A percentile compares a stretch with the other conserved stretches of the same genome.
Conservation (phyloP, 2,888 invertebrate genomes). For the Tyria jacobaeae region DNA sequence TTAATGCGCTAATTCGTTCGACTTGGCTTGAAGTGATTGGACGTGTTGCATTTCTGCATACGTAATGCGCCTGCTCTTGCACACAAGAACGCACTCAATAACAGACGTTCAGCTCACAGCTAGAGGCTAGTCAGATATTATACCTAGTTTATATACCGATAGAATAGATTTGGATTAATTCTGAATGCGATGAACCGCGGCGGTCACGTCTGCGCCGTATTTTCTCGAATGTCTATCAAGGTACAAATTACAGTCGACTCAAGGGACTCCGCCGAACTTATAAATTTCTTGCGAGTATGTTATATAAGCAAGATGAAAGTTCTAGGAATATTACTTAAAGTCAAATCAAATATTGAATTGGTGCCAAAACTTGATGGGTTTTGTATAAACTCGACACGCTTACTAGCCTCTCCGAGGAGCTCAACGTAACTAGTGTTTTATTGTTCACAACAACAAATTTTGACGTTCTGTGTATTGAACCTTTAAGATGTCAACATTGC, state of each 20-base stretch:
- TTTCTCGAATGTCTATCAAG: slow-evolving; percentile 15
- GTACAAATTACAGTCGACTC: slow-evolving; percentile 10
- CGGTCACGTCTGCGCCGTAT: slow-evolving; percentile 18
- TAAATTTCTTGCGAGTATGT: slow-evolving; percentile 13
- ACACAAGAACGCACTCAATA: slow-evolving; percentile 10
- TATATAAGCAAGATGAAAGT: slow-evolving; percentile 21
- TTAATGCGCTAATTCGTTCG: background rate
- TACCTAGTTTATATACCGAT: background rate
- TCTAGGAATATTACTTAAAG: slow-evolving; percentile 24
- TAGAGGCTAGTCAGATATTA: background rate
- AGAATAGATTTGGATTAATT: slow-evolving; percentile 14
- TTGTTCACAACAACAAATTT: slow-evolving; percentile 5
- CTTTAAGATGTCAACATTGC: slow-evolving; percentile 5
- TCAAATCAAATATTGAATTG: slow-evolving; percentile 31
- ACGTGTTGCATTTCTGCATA: background rate
- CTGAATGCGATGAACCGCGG: slow-evolving; percentile 8
- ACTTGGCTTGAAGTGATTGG: background rate
- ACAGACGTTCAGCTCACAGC: background rate
- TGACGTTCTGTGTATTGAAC: background rate
- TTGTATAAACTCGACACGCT: slow-evolving; percentile 34
- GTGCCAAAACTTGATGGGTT: slow-evolving; percentile 22
- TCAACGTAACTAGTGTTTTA: background rate
- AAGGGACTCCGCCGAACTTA: slow-evolving; percentile 15
- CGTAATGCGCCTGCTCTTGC: background rate
- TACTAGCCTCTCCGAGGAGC: background rate